These are phyloP conservation scores for Styela plicata DNA, from an alignment of 23 tunicate species.

Conservation along the genomic window DNA sequence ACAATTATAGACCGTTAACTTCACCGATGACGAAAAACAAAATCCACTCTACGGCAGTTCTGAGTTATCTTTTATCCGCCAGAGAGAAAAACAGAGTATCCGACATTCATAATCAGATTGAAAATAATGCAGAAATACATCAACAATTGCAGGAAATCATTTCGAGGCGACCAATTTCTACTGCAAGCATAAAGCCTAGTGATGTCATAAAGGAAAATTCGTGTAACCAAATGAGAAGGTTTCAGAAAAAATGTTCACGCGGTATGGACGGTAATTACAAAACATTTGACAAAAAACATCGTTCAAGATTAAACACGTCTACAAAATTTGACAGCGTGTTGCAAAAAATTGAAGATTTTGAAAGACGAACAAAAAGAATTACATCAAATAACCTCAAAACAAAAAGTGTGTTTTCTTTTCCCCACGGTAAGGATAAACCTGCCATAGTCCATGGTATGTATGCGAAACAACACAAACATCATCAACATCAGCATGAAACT, in stretches of 20 bases:
- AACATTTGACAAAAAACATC: neutral
- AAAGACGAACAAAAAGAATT: neutral
- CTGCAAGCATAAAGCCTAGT: neutral
- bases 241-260: neutral
- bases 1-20: too few species aligned
- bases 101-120: neutral
- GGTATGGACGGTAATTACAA: neutral
- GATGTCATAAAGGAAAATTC: neutral
- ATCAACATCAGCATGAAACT: neutral
- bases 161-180: neutral
- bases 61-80: neutral
- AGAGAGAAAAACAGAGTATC: neutral
- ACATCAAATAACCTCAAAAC: neutral
- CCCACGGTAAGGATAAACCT: neutral
- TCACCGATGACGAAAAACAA: neutral
- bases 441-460: neutral
- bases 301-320: neutral
- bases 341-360: neutral
- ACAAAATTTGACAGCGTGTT: neutral
- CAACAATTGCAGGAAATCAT: neutral
- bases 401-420: neutral
- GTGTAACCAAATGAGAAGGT: too few species aligned
- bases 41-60: neutral
- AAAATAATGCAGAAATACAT: neutral
- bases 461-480: neutral